phyloP scores from a whole-genome alignment of 2,797 vertebrate species.

The Dryobates pubescens region DNA sequence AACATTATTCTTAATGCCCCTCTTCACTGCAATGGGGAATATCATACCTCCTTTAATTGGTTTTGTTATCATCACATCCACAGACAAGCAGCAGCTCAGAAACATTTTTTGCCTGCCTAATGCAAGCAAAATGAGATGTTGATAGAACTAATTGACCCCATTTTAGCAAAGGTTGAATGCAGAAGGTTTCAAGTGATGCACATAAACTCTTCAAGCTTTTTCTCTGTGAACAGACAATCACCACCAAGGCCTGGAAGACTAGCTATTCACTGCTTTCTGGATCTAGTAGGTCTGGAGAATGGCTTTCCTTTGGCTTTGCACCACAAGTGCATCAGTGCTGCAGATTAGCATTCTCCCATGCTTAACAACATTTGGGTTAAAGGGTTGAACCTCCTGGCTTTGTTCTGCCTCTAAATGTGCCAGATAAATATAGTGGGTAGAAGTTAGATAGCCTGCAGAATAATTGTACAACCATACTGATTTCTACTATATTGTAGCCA shows the following conservation, averaged over 20 bases:
- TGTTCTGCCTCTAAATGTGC: not conserved
- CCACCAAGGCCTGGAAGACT: not conserved
- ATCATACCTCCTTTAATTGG: not conserved
- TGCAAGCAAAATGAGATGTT: not conserved
- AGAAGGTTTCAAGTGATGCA: not conserved
- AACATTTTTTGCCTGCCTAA: not conserved
- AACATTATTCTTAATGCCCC: not conserved
- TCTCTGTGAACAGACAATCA: not conserved
- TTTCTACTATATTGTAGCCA: slow-evolving; percentile 28
- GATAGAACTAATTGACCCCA: not conserved
- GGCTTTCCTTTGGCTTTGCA: not conserved
- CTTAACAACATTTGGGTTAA: not conserved
- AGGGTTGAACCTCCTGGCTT: not conserved
- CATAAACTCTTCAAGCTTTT: not conserved
- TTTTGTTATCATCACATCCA: not conserved
- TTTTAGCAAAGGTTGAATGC: not conserved
- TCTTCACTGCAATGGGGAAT: not conserved
- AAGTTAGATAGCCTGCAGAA: not conserved
- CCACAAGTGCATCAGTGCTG: not conserved
- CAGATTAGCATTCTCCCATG: not conserved
- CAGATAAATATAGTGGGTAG: not conserved
- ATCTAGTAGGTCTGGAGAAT: not conserved
- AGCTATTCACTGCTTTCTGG: not conserved
- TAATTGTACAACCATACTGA: not conserved
- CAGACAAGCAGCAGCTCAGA: not conserved